phyloP scores from a whole-genome alignment of 2,797 vertebrate species.

The Dallia pectoralis region DNA sequence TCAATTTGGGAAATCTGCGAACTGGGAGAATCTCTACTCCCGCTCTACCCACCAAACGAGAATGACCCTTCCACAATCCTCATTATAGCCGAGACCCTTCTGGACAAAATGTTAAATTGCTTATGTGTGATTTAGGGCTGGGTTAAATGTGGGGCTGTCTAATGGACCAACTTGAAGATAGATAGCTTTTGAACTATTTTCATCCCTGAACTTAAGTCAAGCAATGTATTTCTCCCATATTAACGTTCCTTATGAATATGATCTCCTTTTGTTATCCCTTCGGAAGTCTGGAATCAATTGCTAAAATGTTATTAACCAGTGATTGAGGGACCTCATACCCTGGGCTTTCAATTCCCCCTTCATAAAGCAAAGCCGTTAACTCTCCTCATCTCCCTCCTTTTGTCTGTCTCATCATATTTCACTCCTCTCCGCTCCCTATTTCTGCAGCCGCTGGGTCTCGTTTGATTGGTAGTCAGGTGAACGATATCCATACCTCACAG shows the following conservation, averaged over 20 bases:
- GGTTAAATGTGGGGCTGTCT: too few relatives aligned
- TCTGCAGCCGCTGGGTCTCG: constrained; percentile 51
- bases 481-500: constrained; percentile 45
- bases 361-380: constrained; percentile 46
- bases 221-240: background rate
- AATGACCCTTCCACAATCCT: too few relatives aligned
- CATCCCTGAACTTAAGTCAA: too few relatives aligned
- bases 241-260: constrained; percentile 38
- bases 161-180: too few relatives aligned
- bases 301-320: constrained; percentile 53
- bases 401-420: constrained; percentile 1
- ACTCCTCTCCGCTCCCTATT: constrained; percentile 7
- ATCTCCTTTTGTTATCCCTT: constrained; percentile 39
- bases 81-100: too few relatives aligned
- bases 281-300: constrained; percentile 32
- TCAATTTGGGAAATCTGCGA: too few relatives aligned
- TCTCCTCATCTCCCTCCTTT: background rate
- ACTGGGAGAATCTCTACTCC: too few relatives aligned
- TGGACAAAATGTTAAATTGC: too few relatives aligned
- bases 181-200: too few relatives aligned
- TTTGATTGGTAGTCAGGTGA: constrained; percentile 49
- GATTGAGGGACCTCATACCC: constrained; percentile 34
- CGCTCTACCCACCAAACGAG: too few relatives aligned
- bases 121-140: too few relatives aligned
- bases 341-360: constrained; percentile 51